Conservation (phyloP, 2,888 invertebrate genomes). For the Diabrotica balteata region DNA sequence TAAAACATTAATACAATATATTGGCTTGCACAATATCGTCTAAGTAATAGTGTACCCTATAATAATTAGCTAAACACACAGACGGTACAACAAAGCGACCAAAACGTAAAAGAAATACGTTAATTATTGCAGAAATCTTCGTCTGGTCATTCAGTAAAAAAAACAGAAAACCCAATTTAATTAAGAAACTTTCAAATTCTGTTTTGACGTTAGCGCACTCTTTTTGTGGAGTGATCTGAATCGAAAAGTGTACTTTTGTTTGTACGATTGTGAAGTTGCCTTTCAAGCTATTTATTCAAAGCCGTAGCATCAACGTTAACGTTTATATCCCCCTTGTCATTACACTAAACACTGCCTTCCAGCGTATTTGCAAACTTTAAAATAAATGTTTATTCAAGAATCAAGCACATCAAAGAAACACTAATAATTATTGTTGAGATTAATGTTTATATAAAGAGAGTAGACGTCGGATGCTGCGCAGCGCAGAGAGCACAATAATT, state of each 20-base stretch:
- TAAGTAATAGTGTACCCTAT: too few relatives aligned
- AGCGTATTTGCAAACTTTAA: slow-evolving; percentile 54
- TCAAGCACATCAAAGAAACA: slow-evolving; percentile 44
- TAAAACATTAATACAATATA: too few relatives aligned
- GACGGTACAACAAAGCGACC: too few relatives aligned
- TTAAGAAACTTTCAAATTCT: too few relatives aligned
- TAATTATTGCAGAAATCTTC: too few relatives aligned
- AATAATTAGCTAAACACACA: too few relatives aligned
- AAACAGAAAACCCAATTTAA: too few relatives aligned
- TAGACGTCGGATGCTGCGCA: neutral
- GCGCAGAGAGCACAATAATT: neutral
- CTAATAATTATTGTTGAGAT: slow-evolving; percentile 37
- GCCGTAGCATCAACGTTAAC: slow-evolving; percentile 14
- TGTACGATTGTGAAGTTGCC: slow-evolving; percentile 27
- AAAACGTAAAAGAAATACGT: too few relatives aligned
- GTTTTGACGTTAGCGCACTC: neutral
- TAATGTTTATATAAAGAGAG: slow-evolving; percentile 34
- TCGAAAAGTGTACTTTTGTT: slow-evolving; percentile 27
- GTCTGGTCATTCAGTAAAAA: too few relatives aligned
- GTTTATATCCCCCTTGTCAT: slow-evolving; percentile 41
- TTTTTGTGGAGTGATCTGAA: slow-evolving; percentile 24
- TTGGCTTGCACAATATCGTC: too few relatives aligned
- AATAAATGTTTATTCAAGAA: slow-evolving; percentile 56
- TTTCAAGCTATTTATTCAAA: slow-evolving; percentile 35
- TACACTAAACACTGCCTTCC: slow-evolving; percentile 44